These are phyloP conservation scores for Drosophila flavopinicola DNA, from an alignment of 2,888 invertebrate species.

Conservation along the genomic window DNA sequence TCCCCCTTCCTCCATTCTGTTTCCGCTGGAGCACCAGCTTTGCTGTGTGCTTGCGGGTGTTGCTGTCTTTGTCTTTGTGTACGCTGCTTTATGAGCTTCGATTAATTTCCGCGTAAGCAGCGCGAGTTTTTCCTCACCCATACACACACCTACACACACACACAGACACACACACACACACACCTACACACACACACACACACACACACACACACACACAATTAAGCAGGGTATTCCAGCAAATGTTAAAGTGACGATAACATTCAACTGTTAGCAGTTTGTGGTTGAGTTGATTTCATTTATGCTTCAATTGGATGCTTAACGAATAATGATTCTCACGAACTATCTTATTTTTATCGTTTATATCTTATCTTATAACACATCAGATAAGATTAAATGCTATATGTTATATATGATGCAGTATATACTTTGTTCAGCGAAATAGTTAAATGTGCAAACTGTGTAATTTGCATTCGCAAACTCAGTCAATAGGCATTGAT, in stretches of 20 bases:
- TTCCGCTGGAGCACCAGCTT: constrained; percentile 9
- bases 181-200: not conserved
- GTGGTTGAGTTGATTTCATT: not conserved
- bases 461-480: too few relatives aligned
- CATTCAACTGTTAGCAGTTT: not conserved
- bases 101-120: constrained; percentile 71
- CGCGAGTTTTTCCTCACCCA: constrained; percentile 17
- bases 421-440: too few relatives aligned
- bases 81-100: constrained; percentile 71
- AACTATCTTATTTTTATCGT: not conserved
- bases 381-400: too few relatives aligned
- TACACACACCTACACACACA: constrained; percentile 12
- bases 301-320: too few relatives aligned
- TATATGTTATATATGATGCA: not conserved
- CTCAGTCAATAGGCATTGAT: not conserved
- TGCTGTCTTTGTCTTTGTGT: constrained; percentile 45
- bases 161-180: not conserved
- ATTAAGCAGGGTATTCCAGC: not conserved
- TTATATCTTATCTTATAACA: not conserved
- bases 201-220: not conserved
- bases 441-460: too few relatives aligned
- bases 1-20: not conserved
- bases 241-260: constrained; percentile 4
- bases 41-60: constrained; percentile 10
- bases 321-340: not conserved